A percentile compares a stretch with the other conserved stretches of the same genome.
Evolutionary conservation across 2,113 vertebrate species (phyloP).

Genomic region (Rhabdomys dilectus): DNA sequence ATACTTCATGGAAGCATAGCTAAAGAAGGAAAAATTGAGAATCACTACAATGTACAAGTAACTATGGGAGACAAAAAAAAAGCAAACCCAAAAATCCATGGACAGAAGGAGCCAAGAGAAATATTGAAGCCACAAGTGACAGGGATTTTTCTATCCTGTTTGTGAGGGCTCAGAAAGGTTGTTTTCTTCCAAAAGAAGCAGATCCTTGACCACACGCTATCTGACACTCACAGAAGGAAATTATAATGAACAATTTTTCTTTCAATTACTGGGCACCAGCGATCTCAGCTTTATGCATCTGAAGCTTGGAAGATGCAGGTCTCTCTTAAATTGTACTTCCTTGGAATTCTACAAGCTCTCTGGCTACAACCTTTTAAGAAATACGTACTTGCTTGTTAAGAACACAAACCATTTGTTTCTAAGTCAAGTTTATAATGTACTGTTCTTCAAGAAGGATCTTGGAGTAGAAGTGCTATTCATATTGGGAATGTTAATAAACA

Average conservation of each 20-base stretch:
- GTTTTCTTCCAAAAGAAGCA: constrained; percentile 23
- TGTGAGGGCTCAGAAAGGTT: background rate
- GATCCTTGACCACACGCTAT: background rate
- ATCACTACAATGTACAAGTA: background rate
- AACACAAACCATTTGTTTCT: constrained; percentile 18
- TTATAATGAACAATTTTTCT: background rate
- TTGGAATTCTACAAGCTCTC: constrained; percentile 15
- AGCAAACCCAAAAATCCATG: background rate
- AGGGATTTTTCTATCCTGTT: background rate
- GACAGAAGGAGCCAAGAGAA: background rate
- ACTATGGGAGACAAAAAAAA: background rate
- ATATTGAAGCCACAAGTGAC: background rate
- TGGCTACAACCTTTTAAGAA: background rate
- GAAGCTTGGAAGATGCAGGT: background rate
- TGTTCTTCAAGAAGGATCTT: constrained; percentile 30
- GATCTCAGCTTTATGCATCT: background rate
- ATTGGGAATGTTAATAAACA: background rate
- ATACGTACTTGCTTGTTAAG: background rate
- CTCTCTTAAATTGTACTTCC: constrained; percentile 33
- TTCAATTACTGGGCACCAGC: background rate
- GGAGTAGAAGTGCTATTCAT: background rate
- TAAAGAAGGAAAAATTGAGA: no score
- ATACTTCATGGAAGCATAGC: no score
- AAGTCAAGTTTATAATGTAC: constrained; percentile 8
- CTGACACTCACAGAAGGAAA: background rate